Evolutionary conservation across 2,888 invertebrate genomes (phyloP).

Genomic region (Lycocerus yunnanus): DNA sequence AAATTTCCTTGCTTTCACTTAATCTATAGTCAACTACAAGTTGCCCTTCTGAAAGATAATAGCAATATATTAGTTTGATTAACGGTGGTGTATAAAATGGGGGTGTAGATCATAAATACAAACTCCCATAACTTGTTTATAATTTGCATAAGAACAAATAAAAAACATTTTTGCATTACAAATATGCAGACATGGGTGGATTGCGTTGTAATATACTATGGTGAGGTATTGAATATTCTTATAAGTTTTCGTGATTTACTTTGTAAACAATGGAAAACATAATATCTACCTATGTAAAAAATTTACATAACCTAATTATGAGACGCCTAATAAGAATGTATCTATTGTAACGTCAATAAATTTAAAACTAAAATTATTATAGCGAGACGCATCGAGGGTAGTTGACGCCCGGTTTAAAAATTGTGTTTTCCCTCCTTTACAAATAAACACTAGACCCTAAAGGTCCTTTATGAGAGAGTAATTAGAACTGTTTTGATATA

Average conservation of each 20-base stretch:
- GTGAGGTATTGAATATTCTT: slow-evolving; percentile 12
- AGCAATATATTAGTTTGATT: slow-evolving; percentile 22
- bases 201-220: slow-evolving; percentile 11
- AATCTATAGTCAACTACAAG: slow-evolving; percentile 6
- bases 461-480: no score
- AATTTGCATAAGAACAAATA: slow-evolving; percentile 29
- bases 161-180: slow-evolving; percentile 29
- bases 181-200: slow-evolving; percentile 24
- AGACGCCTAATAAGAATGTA: neutral
- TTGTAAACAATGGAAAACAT: neutral
- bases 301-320: neutral
- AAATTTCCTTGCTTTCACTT: slow-evolving; percentile 1
- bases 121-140: slow-evolving; percentile 21
- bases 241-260: slow-evolving; percentile 17
- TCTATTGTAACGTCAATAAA: neutral
- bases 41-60: slow-evolving; percentile 8
- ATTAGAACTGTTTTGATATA: no score
- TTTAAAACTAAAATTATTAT: neutral
- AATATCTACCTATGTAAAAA: neutral
- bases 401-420: accelerated
- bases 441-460: no score
- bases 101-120: slow-evolving; percentile 26
- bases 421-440: neutral
- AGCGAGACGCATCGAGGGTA: neutral
- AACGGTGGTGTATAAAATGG: slow-evolving; percentile 11